Evolutionary conservation across 2,797 vertebrate genomes (phyloP).

Genomic region (Pseudochirops corinnae): DNA sequence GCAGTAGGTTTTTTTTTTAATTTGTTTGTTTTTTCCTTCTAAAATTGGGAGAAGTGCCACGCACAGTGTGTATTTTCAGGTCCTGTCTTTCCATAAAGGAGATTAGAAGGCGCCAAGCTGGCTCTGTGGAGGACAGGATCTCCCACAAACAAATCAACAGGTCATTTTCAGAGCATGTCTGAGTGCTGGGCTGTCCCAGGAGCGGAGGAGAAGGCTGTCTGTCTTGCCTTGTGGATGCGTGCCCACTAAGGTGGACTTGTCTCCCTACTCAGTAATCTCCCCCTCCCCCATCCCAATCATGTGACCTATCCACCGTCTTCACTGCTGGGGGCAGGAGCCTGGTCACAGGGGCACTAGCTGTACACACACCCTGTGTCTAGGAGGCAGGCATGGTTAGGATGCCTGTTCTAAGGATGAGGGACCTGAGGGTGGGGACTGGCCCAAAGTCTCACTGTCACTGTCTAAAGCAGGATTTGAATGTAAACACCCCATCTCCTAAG

Average conservation of each 20-base stretch:
- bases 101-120: conserved; percentile 19
- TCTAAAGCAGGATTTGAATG: background rate
- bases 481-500: background rate
- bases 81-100: background rate
- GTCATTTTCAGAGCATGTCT: background rate
- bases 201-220: background rate
- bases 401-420: background rate
- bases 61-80: conserved; percentile 18
- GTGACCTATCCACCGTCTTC: background rate
- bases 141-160: conserved; percentile 17
- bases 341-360: background rate
- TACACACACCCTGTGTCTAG: background rate
- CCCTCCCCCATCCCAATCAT: too few relatives aligned
- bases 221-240: background rate
- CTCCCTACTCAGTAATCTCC: background rate
- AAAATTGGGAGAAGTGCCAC: background rate
- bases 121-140: conserved; percentile 11
- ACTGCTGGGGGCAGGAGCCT: background rate
- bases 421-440: background rate
- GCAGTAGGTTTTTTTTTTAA: background rate
- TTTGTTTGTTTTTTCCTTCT: background rate
- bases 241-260: background rate
- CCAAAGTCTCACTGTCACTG: background rate
- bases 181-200: background rate
- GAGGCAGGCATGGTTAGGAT: background rate